phyloP scores from a whole-genome alignment of 2,113 vertebrate genomes.

The Microtus oregoni region DNA sequence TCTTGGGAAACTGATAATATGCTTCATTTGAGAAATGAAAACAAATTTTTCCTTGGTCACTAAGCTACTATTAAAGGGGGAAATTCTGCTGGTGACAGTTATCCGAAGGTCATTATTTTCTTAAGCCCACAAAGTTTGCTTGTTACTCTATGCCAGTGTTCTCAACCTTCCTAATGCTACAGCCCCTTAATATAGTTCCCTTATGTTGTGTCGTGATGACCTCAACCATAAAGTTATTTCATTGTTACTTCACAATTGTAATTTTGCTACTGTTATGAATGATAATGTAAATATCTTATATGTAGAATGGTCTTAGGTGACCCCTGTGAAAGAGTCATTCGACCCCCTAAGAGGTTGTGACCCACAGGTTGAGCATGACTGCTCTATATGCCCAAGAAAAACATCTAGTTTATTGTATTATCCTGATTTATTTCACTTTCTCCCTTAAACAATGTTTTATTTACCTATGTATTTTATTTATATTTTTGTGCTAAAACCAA shows the following conservation, averaged over 20 bases:
- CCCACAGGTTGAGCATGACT: neutral
- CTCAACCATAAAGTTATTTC: neutral
- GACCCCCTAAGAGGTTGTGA: neutral
- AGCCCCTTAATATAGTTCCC: neutral
- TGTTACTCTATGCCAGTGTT: neutral
- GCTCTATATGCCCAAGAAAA: constrained; percentile 22
- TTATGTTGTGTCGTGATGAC: neutral
- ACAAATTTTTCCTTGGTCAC: neutral
- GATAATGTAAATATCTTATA: neutral
- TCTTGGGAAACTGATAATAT: neutral
- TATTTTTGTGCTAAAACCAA: constrained; percentile 18
- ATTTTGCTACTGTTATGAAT: neutral
- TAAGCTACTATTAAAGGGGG: constrained; percentile 20
- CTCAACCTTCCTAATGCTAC: neutral
- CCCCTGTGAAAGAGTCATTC: neutral
- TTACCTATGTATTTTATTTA: constrained; percentile 12
- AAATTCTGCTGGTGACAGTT: neutral
- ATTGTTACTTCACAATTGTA: neutral
- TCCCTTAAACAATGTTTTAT: neutral
- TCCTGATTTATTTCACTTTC: constrained; percentile 39
- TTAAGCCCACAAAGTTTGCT: neutral
- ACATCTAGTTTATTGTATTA: neutral
- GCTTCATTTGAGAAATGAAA: constrained; percentile 45
- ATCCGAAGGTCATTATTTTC: constrained; percentile 14
- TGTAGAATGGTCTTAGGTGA: neutral